Evolutionary conservation across 2,888 invertebrate species (phyloP).

Genomic region (Pterostichus niger): DNA sequence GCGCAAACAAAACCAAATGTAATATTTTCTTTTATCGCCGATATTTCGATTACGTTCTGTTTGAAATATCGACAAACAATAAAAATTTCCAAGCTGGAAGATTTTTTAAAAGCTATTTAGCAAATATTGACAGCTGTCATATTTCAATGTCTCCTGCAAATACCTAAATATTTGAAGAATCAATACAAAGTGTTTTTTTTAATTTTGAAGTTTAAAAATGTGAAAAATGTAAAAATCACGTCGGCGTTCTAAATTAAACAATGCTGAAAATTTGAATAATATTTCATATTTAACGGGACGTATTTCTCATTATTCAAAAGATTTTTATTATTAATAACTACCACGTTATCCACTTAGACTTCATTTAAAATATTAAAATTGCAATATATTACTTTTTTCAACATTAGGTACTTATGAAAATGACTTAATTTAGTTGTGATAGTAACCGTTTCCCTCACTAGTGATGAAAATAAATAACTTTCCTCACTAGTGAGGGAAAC

Average conservation of each 20-base stretch:
- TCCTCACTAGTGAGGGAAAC: too few species aligned
- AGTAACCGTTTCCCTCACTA: too few species aligned
- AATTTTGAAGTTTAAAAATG: constrained; percentile 46
- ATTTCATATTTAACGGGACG: constrained; percentile 6
- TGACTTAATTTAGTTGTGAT: too few species aligned
- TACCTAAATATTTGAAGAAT: constrained; percentile 50
- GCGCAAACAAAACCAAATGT: constrained; percentile 24
- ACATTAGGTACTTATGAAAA: too few species aligned
- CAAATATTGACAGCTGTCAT: constrained; percentile 54
- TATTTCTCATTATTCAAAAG: background rate
- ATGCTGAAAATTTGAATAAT: constrained; percentile 13
- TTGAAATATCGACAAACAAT: constrained; percentile 37
- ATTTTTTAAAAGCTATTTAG: constrained; percentile 38
- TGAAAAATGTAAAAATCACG: constrained; percentile 33
- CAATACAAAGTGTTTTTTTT: constrained; percentile 25
- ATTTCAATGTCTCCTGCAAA: constrained; percentile 42
- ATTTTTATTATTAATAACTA: too few species aligned
- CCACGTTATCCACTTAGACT: background rate
- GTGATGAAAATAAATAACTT: too few species aligned
- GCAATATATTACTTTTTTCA: too few species aligned
- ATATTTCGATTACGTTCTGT: constrained; percentile 37
- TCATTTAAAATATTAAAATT: too few species aligned
- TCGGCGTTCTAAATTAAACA: constrained; percentile 17
- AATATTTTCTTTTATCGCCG: constrained; percentile 27
- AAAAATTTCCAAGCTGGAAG: constrained; percentile 17